Evolutionary conservation across 2,113 vertebrate genomes (phyloP).

Genomic region (Chloropsis cyanopogon): DNA sequence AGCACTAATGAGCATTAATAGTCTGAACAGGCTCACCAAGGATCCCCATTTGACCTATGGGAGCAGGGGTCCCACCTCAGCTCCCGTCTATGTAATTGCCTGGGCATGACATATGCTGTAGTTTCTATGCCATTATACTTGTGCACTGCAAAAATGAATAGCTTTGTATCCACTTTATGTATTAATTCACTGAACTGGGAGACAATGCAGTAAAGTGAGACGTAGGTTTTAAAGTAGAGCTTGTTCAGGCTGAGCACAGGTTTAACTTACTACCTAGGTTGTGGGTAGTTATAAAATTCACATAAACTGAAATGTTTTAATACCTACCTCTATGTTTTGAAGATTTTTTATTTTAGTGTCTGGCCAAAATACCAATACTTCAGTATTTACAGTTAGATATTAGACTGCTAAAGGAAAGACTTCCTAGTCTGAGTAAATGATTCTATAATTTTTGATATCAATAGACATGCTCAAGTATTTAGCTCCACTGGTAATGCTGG

Average conservation of each 20-base stretch:
- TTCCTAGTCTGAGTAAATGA: not conserved
- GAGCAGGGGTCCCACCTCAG: not conserved
- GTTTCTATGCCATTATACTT: not conserved
- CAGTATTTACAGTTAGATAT: not conserved
- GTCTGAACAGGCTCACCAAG: not conserved
- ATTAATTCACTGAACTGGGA: not conserved
- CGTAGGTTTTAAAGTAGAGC: not conserved
- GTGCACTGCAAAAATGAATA: not conserved
- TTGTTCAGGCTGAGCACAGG: not conserved
- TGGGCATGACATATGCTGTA: accelerated
- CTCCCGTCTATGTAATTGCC: accelerated
- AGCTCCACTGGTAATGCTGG: not conserved
- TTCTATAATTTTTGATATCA: not conserved
- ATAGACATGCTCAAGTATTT: not conserved
- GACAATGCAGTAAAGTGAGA: not conserved
- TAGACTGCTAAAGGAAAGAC: not conserved
- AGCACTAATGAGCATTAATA: not conserved
- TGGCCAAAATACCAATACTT: not conserved
- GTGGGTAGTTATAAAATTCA: not conserved
- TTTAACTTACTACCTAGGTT: not conserved
- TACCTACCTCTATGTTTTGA: not conserved
- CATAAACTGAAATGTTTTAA: not conserved
- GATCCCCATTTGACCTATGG: not conserved
- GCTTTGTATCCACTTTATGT: not conserved
- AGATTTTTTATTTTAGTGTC: not conserved